phyloP scores from a whole-genome alignment of 2,888 invertebrate genomes.

The Cyclophora albipunctata region DNA sequence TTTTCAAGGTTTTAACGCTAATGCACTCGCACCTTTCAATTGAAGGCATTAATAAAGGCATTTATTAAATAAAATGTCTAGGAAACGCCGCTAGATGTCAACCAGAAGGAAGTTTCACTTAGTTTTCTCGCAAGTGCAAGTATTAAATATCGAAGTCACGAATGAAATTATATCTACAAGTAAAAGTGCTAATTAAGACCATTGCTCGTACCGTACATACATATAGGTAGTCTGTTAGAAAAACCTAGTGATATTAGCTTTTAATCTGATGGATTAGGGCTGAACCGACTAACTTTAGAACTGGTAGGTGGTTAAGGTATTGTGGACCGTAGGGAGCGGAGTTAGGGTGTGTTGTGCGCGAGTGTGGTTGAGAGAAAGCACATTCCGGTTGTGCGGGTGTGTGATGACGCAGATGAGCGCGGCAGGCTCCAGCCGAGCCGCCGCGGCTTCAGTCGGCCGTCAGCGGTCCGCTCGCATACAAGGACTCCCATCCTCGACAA shows the following conservation, averaged over 20 bases:
- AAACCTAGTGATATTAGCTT: slow-evolving; percentile 14
- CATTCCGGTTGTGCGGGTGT: slow-evolving; percentile 62
- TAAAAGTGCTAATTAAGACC: slow-evolving; percentile 57
- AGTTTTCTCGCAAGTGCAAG: slow-evolving; percentile 33
- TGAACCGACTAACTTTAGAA: slow-evolving; percentile 24
- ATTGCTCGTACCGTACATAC: slow-evolving; percentile 6
- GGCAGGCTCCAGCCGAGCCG: slow-evolving; percentile 28
- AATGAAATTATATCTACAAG: slow-evolving; percentile 56
- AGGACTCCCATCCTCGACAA: slow-evolving; percentile 26
- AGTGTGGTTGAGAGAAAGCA: slow-evolving; percentile 60
- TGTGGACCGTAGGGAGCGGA: slow-evolving; percentile 40
- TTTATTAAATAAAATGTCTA: no score
- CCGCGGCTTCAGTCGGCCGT: slow-evolving; percentile 46
- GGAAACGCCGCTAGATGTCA: no score
- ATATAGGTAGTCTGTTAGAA: no score
- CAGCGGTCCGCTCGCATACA: slow-evolving; percentile 44
- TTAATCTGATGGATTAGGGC: slow-evolving; percentile 31
- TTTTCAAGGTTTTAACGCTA: no score
- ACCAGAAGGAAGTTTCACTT: slow-evolving; percentile 31
- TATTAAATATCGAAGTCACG: slow-evolving; percentile 46
- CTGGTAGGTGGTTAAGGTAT: slow-evolving; percentile 9
- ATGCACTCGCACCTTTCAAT: no score
- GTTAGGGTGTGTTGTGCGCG: slow-evolving; percentile 41
- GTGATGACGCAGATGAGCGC: slow-evolving; percentile 67
- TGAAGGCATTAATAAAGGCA: no score